Percentiles rank a stretch among this genome's conserved stretches.
Conservation (phyloP, 2,888 invertebrate genomes). For the Craniophora ligustri region DNA sequence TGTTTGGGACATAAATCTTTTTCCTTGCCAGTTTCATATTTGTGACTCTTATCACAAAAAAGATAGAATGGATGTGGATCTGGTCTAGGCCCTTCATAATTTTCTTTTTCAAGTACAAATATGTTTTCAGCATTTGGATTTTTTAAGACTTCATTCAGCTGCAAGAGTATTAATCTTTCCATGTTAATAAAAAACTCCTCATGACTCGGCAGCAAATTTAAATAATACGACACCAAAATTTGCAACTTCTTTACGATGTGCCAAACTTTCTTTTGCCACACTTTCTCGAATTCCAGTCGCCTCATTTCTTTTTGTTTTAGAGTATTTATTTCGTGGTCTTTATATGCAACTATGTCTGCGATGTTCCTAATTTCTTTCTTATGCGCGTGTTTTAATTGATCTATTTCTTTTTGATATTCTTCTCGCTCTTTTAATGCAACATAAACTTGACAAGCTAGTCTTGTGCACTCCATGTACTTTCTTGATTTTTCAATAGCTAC, state of each 20-base stretch:
- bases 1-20: constrained; percentile 73
- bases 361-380: constrained; percentile 69
- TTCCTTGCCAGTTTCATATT: constrained; percentile 63
- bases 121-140: constrained; percentile 70
- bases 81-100: constrained; percentile 61
- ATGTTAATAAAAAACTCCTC: constrained; percentile 82
- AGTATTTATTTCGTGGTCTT: constrained; percentile 70
- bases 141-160: constrained; percentile 70
- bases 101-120: constrained; percentile 63
- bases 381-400: constrained; percentile 65
- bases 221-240: constrained; percentile 74
- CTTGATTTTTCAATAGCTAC: constrained; percentile 74
- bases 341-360: constrained; percentile 63
- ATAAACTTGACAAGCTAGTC: constrained; percentile 80
- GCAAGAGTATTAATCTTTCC: constrained; percentile 80
- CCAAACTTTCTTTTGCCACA: constrained; percentile 79
- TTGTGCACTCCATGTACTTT: constrained; percentile 73
- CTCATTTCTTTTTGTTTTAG: constrained; percentile 69
- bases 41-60: constrained; percentile 73
- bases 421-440: constrained; percentile 79
- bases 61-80: constrained; percentile 76
- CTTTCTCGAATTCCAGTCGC: constrained; percentile 62
- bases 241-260: constrained; percentile 78
- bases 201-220: constrained; percentile 74
- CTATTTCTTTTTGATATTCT: constrained; percentile 69